Evolutionary conservation across 2,797 vertebrate species (phyloP).

Genomic region (Girardinus metallicus): DNA sequence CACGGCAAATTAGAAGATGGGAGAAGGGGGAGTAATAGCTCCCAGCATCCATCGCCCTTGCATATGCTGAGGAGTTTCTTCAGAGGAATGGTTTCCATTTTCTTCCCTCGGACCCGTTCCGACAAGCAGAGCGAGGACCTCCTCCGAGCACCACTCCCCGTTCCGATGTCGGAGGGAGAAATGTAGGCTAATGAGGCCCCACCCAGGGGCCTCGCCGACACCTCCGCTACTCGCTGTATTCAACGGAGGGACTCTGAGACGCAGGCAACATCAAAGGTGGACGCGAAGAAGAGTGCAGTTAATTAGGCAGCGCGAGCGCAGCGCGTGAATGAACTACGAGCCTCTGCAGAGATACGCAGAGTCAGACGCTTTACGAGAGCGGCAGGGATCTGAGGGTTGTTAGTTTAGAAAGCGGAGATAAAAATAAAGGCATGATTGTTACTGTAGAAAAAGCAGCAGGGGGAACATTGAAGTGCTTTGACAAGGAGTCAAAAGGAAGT

Average conservation of each 20-base stretch:
- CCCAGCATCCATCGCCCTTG: conserved; percentile 1
- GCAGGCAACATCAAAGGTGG: conserved; percentile 56
- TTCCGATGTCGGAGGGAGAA: conserved; percentile 52
- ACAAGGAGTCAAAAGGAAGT: neutral
- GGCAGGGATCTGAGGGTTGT: conserved; percentile 16
- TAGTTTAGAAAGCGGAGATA: conserved; percentile 19
- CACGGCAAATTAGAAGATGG: neutral
- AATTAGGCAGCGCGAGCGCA: conserved; percentile 49
- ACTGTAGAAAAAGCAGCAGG: conserved; percentile 9
- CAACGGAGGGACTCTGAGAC: conserved; percentile 36
- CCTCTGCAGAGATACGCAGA: conserved; percentile 26
- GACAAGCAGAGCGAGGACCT: neutral
- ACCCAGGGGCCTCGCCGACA: conserved; percentile 54
- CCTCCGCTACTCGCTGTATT: conserved; percentile 36
- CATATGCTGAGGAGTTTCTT: conserved; percentile 40
- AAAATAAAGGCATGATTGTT: conserved; percentile 26
- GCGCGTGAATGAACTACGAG: conserved; percentile 6
- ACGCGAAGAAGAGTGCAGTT: conserved; percentile 38
- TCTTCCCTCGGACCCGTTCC: conserved; percentile 26
- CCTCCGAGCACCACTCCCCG: neutral
- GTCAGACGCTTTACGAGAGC: conserved; percentile 19
- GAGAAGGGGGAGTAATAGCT: conserved; percentile 3
- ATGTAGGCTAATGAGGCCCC: conserved; percentile 76
- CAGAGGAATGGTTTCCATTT: conserved; percentile 46
- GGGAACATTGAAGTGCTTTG: neutral